Percentiles rank a stretch among this genome's conserved stretches.
Evolutionary conservation across 2,113 vertebrate genomes (phyloP).

Genomic region (Hyperopisus bebe): DNA sequence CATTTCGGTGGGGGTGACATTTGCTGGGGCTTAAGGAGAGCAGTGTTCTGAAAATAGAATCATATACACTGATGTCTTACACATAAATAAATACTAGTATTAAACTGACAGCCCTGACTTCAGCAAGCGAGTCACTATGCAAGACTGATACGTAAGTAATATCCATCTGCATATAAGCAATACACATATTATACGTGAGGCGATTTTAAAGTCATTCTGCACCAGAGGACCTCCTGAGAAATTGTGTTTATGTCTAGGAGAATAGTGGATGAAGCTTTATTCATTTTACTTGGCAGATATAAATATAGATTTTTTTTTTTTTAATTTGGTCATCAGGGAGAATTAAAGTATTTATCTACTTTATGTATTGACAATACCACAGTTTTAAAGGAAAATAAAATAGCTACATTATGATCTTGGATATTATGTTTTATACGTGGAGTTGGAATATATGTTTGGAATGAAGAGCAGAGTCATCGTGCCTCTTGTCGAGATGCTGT

Average conservation of each 20-base stretch:
- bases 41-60: not conserved
- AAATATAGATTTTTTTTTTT: not conserved
- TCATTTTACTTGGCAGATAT: not conserved
- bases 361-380: not conserved
- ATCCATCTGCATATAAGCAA: not conserved
- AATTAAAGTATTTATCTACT: not conserved
- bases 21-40: not conserved
- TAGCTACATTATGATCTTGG: not conserved
- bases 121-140: not conserved
- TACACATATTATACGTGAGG: not conserved
- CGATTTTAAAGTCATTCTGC: not conserved
- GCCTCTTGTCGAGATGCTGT: not conserved
- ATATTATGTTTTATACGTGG: not conserved
- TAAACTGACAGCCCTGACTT: not conserved
- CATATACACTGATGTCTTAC: not conserved
- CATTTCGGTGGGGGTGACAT: conserved; percentile 1
- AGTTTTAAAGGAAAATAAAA: not conserved
- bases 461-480: not conserved
- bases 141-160: not conserved
- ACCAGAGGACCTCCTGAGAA: not conserved
- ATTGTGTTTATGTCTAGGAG: not conserved
- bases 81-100: conserved; percentile 1
- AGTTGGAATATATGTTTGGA: not conserved
- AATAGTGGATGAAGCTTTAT: not conserved
- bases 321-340: not conserved